Evolutionary conservation across 1,140 invertebrate species (phyloP), one percentile per base, ranked within the genome.

Genomic region (Drosophila nannoptera): DNA sequence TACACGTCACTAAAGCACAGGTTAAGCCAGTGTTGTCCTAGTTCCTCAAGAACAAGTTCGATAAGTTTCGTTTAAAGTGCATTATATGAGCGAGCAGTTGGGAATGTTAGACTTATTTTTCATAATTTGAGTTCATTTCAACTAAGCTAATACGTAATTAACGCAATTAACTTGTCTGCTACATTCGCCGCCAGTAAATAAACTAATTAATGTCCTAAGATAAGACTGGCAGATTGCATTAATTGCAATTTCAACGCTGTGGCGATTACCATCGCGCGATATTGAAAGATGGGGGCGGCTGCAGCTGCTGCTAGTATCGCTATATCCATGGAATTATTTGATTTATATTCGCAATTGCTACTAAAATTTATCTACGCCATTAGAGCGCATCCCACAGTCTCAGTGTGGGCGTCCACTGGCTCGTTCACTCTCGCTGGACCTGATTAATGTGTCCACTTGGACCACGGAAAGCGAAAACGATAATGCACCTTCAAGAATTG

Each of bases 401-500:
- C 5, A 33, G 42, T 22, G 50, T 54, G 45, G 65, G 66, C 62
- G 60, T 56, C 40, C 14, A 31, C 55, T 55, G 49, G 45, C 61
- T 62, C 62, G 60, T 56, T 49, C 14, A 31, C 55, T 55, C 50
- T 71, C 50, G 9, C 40, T 16, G 58, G 42, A 45, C 7, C 74
- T 84, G 81, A 84, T 84, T 84, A 84, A 84, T 84, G 80, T 60
- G 63, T 61, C 73, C 81, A 80, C 81, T 87, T 86, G 73, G 22
- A 72, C n/a, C 77, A 60, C 22, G 22, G 74, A 84, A 84, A 84
- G 81, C 69, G 81, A 84, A 84, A 84, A 84, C 81, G 81, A 77
- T 81, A 86, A 84, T 50, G 50, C 64, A 73, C 68, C 68, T 59
- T 59, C 54, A 48, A 53, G 48, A 53, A 46, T 43, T 36, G 54